Evolutionary conservation across 2,113 vertebrate species (phyloP).

Genomic region (Hyaena hyaena): DNA sequence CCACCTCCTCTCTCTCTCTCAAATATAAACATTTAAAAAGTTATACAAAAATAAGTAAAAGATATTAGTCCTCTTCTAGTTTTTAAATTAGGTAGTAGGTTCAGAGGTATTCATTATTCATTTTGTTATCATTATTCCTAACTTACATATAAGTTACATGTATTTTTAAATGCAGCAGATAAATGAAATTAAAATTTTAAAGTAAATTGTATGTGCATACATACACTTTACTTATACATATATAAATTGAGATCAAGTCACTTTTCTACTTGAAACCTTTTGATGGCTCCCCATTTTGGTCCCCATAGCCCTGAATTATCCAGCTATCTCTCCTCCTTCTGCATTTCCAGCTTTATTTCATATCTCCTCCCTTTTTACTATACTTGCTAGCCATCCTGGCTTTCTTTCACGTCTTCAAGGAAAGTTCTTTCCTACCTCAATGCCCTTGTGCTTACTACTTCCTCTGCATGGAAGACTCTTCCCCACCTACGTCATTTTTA

Average conservation of each 20-base stretch:
- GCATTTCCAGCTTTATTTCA: not conserved
- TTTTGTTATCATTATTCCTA: not conserved
- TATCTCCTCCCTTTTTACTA: not conserved
- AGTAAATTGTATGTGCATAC: not conserved
- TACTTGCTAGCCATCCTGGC: not conserved
- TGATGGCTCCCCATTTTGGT: not conserved
- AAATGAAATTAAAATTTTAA: not conserved
- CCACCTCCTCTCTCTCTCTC: no score
- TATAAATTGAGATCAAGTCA: not conserved
- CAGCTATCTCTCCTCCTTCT: not conserved
- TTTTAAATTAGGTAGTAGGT: not conserved
- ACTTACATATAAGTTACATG: not conserved
- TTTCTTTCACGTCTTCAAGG: not conserved
- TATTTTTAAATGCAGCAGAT: not conserved
- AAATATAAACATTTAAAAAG: no score
- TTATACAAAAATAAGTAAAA: no score
- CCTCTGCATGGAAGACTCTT: not conserved
- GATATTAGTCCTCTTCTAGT: not conserved
- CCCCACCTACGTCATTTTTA: not conserved
- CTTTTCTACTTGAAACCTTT: conserved; percentile 1
- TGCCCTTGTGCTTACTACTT: not conserved
- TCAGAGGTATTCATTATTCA: not conserved
- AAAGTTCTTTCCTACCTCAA: not conserved
- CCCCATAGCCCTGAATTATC: not conserved
- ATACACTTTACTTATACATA: no score